Percentiles rank a stretch among this genome's conserved stretches.
Evolutionary conservation across 2,888 invertebrate species (phyloP).

Genomic region (Nomada fucata): DNA sequence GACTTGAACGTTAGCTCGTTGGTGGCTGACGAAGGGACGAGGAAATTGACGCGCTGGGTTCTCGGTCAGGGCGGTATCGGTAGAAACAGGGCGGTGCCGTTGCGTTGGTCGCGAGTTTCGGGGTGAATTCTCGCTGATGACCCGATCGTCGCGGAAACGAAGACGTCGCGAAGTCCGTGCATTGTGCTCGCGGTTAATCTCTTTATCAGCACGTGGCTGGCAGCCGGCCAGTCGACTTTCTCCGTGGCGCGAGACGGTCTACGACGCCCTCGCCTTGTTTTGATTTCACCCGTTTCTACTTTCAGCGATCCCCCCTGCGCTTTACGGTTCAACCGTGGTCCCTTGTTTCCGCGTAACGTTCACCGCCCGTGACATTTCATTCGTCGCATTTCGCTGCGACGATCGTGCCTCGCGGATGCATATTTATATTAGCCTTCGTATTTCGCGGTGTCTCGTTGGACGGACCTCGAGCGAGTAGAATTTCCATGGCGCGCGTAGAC

Average conservation of each 20-base stretch:
- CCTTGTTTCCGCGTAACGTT: background rate
- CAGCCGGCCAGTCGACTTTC: slow-evolving; percentile 75
- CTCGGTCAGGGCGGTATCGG: background rate
- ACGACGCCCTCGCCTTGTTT: slow-evolving; percentile 49
- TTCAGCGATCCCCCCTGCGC: background rate
- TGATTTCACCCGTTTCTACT: slow-evolving; percentile 37
- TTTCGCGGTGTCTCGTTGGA: no score
- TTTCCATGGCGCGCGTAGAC: background rate
- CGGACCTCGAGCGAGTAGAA: background rate
- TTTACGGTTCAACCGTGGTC: background rate
- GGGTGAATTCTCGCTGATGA: slow-evolving; percentile 6
- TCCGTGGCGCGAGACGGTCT: slow-evolving; percentile 38
- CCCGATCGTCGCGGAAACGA: slow-evolving; percentile 12
- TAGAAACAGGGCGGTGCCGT: background rate
- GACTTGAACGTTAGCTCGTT: slow-evolving; percentile 4
- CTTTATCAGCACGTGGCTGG: slow-evolving; percentile 81
- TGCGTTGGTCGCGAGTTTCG: background rate
- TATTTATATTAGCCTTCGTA: no score
- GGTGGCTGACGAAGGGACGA: background rate
- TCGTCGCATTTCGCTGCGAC: no score
- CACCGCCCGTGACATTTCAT: background rate
- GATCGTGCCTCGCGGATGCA: no score
- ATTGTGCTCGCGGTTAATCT: slow-evolving; percentile 80
- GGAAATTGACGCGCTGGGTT: background rate
- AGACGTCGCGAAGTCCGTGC: slow-evolving; percentile 72